These are phyloP conservation scores for Equus quagga DNA, from an alignment of 2,113 vertebrate genomes.

Conservation along the genomic window DNA sequence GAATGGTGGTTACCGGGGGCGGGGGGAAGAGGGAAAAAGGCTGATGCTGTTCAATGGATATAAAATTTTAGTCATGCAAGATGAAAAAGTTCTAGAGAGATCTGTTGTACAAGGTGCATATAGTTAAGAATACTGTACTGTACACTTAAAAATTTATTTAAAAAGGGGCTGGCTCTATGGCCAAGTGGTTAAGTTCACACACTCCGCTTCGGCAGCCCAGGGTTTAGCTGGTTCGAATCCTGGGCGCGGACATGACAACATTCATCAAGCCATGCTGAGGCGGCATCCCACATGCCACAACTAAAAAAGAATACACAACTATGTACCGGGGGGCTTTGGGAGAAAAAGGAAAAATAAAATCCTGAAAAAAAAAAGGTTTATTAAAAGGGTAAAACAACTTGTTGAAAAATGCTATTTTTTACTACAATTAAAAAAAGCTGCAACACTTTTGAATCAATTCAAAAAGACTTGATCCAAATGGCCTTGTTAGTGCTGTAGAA, in stretches of 20 bases:
- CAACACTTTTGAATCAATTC: background rate
- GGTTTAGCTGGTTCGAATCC: too few species aligned
- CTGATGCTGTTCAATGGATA: background rate
- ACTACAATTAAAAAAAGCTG: background rate
- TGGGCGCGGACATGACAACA: too few species aligned
- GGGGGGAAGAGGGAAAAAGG: accelerated
- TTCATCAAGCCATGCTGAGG: too few species aligned
- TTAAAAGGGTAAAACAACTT: background rate
- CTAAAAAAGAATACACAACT: too few species aligned
- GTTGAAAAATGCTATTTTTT: background rate
- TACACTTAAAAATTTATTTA: background rate
- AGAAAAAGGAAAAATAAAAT: too few species aligned
- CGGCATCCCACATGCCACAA: too few species aligned
- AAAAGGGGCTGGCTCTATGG: background rate
- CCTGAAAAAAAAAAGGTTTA: background rate
- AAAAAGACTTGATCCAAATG: background rate
- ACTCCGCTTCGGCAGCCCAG: too few species aligned
- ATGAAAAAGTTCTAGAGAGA: background rate
- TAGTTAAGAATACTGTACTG: background rate
- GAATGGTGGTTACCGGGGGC: background rate
- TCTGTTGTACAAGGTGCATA: background rate
- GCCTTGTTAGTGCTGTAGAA: background rate
- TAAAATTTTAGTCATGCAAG: background rate
- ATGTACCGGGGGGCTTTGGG: too few species aligned
- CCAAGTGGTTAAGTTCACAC: too few species aligned